Conservation (phyloP, 1,140 invertebrate species). For the Tigriopus japonicus region DNA sequence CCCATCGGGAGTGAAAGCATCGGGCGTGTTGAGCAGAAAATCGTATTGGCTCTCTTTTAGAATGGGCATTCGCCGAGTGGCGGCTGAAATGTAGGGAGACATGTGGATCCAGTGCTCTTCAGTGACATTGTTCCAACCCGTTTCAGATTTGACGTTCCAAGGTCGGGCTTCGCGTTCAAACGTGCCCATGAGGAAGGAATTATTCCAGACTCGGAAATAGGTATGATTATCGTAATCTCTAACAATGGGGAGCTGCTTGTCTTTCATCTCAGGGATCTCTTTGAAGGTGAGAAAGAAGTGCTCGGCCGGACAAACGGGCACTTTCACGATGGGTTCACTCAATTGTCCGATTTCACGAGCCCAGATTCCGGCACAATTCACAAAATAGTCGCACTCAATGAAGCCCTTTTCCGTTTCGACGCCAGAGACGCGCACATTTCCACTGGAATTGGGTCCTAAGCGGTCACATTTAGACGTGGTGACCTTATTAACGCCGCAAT, state of each 20-base stretch:
- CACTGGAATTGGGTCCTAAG: background rate
- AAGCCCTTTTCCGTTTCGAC: slow-evolving; percentile 48
- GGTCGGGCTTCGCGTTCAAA: slow-evolving; percentile 30
- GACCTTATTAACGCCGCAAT: slow-evolving; percentile 37
- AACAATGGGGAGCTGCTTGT: slow-evolving; percentile 26
- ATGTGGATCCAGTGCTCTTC: slow-evolving; percentile 15
- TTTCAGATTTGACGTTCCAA: slow-evolving; percentile 18
- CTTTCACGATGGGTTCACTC: slow-evolving; percentile 19
- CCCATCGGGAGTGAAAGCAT: slow-evolving; percentile 72
- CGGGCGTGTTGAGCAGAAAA: slow-evolving; percentile 62
- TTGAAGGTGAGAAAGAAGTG: slow-evolving; percentile 33
- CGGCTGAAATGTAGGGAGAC: slow-evolving; percentile 1
- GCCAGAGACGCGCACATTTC: slow-evolving; percentile 28
- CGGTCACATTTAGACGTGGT: slow-evolving; percentile 32
- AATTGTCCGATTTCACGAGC: slow-evolving; percentile 26
- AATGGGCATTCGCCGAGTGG: slow-evolving; percentile 6
- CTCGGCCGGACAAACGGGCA: slow-evolving; percentile 35
- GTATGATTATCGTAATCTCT: slow-evolving; percentile 20
- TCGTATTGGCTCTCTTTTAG: slow-evolving; percentile 30
- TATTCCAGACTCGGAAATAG: slow-evolving; percentile 29
- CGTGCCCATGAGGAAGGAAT: slow-evolving; percentile 30
- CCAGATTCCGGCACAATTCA: slow-evolving; percentile 34
- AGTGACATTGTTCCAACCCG: background rate
- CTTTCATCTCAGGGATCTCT: slow-evolving; percentile 25
- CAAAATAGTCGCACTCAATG: slow-evolving; percentile 36